Evolutionary conservation across 1,140 invertebrate genomes (phyloP), one percentile per base, ranked within the genome.

Genomic region (Tetragonula clypearis): DNA sequence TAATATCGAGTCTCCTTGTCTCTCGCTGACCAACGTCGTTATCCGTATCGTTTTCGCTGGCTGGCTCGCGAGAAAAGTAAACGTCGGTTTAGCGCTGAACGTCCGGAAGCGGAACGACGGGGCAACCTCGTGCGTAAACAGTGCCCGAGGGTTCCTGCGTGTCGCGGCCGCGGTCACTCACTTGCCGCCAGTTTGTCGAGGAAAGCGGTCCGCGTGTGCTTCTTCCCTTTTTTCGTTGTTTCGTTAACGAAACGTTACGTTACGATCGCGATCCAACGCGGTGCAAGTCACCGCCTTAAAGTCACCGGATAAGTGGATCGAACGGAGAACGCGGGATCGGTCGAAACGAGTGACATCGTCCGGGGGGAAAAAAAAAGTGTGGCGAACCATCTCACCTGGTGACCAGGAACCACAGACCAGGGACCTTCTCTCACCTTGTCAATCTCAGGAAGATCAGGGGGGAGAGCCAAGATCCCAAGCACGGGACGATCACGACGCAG

Each of bases 1-100:
- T 79, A 86, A 81, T 35, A 79, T 73, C 75, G 60, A 65, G 69
- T 65, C 41, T 72, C 55, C 58, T 23, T 77, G 69, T 85, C 83
- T 83, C 75, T 55, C 74, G 78, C 60, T 85, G 23, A 49, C 53
- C 58, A 26, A 68, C 62, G 74, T 72, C 65, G 58, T 68, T 30
- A 35, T 23, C 56, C 21, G 76, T 73, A 30, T 80, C 86, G n/a
- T 66, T 41, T 56, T 26, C 55, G 35, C 17, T 49, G 30, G 21
- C 14, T 60, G 12, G 30, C 9, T 73, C 65, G 62, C 41, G 35
- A 23, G 26, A 19, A n/a, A 49, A 8, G 41, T 49, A 49, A 69
- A 26, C 62, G 26, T 15, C 79, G 79, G 41, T 4, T n/a, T n/a
- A 8, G 60, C 23, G 60, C 23, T 62, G 11, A 62, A n/a, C 4